Percentiles rank a stretch among this genome's conserved stretches.
These are phyloP conservation scores for Gymnorhina tibicen DNA, from an alignment of 2,113 vertebrate genomes.

Conservation along the genomic window DNA sequence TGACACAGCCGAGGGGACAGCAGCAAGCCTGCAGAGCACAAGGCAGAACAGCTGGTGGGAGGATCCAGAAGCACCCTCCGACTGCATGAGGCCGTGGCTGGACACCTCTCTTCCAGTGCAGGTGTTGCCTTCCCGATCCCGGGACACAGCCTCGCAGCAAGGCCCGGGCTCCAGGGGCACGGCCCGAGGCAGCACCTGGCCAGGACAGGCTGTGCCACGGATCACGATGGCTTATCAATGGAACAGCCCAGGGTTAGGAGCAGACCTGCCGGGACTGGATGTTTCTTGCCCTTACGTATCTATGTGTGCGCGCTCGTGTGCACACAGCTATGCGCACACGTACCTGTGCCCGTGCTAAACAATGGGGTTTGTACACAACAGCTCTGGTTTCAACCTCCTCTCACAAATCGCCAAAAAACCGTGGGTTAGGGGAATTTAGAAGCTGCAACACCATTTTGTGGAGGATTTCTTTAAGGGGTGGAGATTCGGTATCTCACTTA, in stretches of 20 bases:
- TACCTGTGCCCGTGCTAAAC: rapidly evolving
- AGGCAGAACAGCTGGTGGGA: rapidly evolving
- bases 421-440: neutral
- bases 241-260: neutral
- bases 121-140: rapidly evolving
- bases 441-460: neutral
- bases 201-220: neutral
- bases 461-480: neutral
- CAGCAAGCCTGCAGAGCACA: neutral
- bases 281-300: neutral
- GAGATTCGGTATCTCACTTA: neutral
- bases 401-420: neutral
- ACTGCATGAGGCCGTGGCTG: neutral
- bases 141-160: rapidly evolving
- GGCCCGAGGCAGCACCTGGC: neutral
- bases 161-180: neutral
- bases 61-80: neutral
- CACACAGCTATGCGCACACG: no score
- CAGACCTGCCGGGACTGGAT: rapidly evolving
- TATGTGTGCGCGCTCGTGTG: rapidly evolving
- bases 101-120: neutral
- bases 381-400: neutral
- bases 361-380: rapidly evolving
- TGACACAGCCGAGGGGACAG: neutral
- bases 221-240: rapidly evolving